Evolutionary conservation across 2,797 vertebrate genomes (phyloP), one percentile per base, ranked within the genome.

Genomic region (Hypotaenidia okinawae): DNA sequence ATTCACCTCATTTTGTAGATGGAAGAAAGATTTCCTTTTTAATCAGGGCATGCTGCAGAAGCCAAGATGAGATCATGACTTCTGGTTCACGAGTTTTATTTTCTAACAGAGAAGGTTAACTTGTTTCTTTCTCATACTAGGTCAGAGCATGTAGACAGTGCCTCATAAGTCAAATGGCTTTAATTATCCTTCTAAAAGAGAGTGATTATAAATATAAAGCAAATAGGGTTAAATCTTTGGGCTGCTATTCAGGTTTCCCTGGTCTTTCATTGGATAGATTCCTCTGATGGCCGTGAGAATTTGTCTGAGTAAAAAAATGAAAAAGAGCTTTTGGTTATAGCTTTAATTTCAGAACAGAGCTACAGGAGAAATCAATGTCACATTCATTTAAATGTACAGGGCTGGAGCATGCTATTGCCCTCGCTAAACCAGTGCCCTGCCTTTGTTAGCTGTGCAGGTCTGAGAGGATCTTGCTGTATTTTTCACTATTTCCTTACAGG

Each of bases 261-360:
- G 8, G 33, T 64, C 33, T 77, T 83, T 68, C 52, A 18, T 22
- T 90, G 83, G 55, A n/a, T 35, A 86, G 49, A 74, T 82, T 91
- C 32, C 41, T 78, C 45, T 83, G 75, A 88, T 30, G 64, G 68
- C 49, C 74, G 30, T 51, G 54, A 86, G 68, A 84, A 81, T 81
- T 88, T 88, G 9, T 62, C 47, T 24, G 35, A 79, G 35, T 61
- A 1, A 90, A 92, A 43, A 84, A 81, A 78, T 13, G 17, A 73
- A 21, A 47, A 49, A 94, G 39, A 75, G 5, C 11, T 70, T 94
- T 93, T 59, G 49, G 57, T 93, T 92, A 70, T 55, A 75, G 52
- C 47, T 95, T 92, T 94, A 92, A 95, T 92, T 90, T 89, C 55
- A 79, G 67, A 85, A 86, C 43, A 11, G 69, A 92, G 52, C 49